These are phyloP conservation scores for Zosterops lateralis DNA, from an alignment of 2,113 vertebrate genomes.

Conservation along the genomic window DNA sequence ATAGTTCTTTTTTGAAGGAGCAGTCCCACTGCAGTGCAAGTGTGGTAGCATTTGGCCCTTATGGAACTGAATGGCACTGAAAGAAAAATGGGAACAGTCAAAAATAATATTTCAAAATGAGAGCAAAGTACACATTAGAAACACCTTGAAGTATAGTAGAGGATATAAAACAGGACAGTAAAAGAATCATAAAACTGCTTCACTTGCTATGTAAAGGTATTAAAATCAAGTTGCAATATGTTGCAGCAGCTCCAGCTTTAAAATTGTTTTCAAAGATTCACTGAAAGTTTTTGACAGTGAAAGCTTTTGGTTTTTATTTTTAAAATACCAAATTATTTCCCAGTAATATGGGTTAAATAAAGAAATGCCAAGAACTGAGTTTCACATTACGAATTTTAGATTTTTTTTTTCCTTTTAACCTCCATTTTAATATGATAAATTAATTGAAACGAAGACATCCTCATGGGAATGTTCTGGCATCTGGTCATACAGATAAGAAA, in stretches of 20 bases:
- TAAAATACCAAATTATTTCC: background rate
- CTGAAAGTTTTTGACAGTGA: background rate
- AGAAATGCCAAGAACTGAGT: background rate
- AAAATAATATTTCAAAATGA: conserved; percentile 63
- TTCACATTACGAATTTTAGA: background rate
- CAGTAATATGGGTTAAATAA: background rate
- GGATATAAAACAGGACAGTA: conserved; percentile 48
- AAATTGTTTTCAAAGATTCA: background rate
- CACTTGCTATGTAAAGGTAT: background rate
- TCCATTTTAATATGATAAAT: background rate
- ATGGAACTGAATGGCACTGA: background rate
- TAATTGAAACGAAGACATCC: background rate
- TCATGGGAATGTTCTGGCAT: background rate
- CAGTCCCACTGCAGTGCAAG: conserved; percentile 13
- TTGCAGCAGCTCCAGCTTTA: background rate
- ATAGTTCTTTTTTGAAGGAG: conserved; percentile 1
- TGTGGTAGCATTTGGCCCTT: conserved; percentile 5
- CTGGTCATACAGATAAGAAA: background rate
- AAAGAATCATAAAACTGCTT: background rate
- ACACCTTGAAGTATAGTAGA: conserved; percentile 41
- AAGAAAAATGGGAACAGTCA: conserved; percentile 58
- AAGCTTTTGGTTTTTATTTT: conserved; percentile 34
- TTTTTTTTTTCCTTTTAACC: background rate
- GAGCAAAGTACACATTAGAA: conserved; percentile 49
- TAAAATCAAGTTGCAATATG: background rate